Base-by-base conservation (phyloP, 1,140 invertebrate species). In the Brachionus rotundiformis region DNA sequence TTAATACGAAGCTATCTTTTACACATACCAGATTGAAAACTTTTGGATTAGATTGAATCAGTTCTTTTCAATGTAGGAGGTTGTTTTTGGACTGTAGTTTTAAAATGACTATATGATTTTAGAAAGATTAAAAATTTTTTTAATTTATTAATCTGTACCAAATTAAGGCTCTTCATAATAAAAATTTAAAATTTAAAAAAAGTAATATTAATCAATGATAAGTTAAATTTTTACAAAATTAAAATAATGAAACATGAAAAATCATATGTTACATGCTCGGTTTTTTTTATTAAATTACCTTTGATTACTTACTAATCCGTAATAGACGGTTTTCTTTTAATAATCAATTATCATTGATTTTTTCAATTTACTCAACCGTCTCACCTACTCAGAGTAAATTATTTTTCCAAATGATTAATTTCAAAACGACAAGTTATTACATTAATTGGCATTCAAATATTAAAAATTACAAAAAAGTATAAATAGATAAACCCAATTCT, bases 361-460 rank as follows among this genome's bases (percentile, higher is more conserved):
- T 54, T 6, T 54, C 19, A 39, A 29, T 3, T 7, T 73, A 23
- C 19, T 23, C 19, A 44, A 47, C 39, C 68, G 68, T 73, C 68
- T 73, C 68, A 73, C 68, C 39, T 73, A 73, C 44, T 25, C 68
- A 44, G 11, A 73, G 68, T 41, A 41, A 73, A 73, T 73, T 73
- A 44, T 25, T 41, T 44, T 73, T 44, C 68, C 36, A 73, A 19
- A 73, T 73, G 68, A 73, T 39, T 27, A 31, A 68, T 44, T 44
- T 73, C 36, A 73, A 73, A 25, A 44, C 44, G 36, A 73, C 19
- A 73, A 73, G 44, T 25, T 65, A 29, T 65, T 10, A 1, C 25
- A 41, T 11, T 54, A 54, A 65, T 65, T 65, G 61, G n/a, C 16
- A 25, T 33, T 65, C 16, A 65, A 31, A 29, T 33, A 1, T 33